A percentile compares a stretch with the other conserved stretches of the same genome.
Evolutionary conservation across 2,113 vertebrate genomes (phyloP).

Genomic region (Cololabis saira): DNA sequence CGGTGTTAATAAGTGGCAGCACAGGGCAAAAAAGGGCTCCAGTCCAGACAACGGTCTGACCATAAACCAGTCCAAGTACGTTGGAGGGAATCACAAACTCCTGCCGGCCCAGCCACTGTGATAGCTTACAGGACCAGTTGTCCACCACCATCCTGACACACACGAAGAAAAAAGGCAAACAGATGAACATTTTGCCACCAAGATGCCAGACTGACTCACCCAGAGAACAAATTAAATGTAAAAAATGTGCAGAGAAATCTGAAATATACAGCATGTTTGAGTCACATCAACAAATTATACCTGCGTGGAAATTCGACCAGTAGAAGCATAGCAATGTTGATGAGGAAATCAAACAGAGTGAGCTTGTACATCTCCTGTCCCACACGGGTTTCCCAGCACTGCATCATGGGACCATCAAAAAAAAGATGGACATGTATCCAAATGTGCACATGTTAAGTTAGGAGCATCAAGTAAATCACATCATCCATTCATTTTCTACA

Average conservation of each 20-base stretch:
- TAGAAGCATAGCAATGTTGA: conserved; percentile 76
- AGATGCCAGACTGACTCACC: background rate
- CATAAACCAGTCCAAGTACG: conserved; percentile 87
- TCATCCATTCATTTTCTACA: too few relatives aligned
- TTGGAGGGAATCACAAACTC: conserved; percentile 87
- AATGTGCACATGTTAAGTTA: too few relatives aligned
- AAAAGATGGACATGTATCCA: background rate
- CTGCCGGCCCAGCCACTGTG: conserved; percentile 80
- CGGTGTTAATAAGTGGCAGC: conserved; percentile 86
- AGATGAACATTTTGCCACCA: background rate
- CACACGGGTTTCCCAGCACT: conserved; percentile 93
- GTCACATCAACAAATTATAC: conserved; percentile 63
- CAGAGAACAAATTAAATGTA: too few relatives aligned
- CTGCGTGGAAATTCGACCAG: conserved; percentile 88
- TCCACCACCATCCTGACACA: conserved; percentile 83
- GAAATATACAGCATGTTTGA: too few relatives aligned
- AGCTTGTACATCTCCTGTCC: conserved; percentile 95
- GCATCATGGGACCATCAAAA: conserved; percentile 2
- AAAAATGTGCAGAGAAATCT: too few relatives aligned
- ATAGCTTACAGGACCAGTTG: conserved; percentile 77
- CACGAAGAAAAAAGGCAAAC: conserved; percentile 7
- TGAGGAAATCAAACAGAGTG: conserved; percentile 87
- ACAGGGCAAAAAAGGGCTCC: conserved; percentile 90
- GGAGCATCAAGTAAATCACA: too few relatives aligned
- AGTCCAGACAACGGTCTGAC: conserved; percentile 90